Evolutionary conservation across 2,888 invertebrate genomes (phyloP).

Genomic region (Spisula solida): DNA sequence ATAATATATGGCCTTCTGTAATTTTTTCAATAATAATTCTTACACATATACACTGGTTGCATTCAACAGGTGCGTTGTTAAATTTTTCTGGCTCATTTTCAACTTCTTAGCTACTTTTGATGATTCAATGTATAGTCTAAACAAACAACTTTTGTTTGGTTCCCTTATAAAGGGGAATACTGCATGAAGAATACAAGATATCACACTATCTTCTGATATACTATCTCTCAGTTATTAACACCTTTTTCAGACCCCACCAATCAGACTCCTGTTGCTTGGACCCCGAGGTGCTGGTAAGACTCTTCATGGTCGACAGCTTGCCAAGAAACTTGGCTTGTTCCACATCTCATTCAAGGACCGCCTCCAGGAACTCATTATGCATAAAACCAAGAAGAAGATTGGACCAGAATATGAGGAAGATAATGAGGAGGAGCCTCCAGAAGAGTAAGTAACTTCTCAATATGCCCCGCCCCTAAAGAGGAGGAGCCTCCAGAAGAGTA

Average conservation of each 20-base stretch:
- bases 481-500: constrained; percentile 79
- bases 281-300: constrained; percentile 87
- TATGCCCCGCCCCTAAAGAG: constrained; percentile 62
- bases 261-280: constrained; percentile 86
- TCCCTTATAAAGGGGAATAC: no score
- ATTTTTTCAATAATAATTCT: no score
- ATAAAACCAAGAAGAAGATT: constrained; percentile 87
- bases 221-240: no score
- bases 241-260: constrained; percentile 84
- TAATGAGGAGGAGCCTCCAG: constrained; percentile 80
- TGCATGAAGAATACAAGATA: no score
- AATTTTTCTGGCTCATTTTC: no score
- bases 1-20: no score
- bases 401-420: constrained; percentile 86
- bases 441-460: constrained; percentile 60
- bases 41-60: no score
- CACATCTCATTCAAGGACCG: constrained; percentile 87
- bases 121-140: no score
- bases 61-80: no score
- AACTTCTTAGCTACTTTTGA: no score
- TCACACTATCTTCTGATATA: no score
- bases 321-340: constrained; percentile 87
- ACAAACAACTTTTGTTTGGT: no score
- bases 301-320: constrained; percentile 85
- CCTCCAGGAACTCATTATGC: constrained; percentile 87